phyloP scores from a whole-genome alignment of 2,797 vertebrate genomes.

The Fistularia tabacaria region DNA sequence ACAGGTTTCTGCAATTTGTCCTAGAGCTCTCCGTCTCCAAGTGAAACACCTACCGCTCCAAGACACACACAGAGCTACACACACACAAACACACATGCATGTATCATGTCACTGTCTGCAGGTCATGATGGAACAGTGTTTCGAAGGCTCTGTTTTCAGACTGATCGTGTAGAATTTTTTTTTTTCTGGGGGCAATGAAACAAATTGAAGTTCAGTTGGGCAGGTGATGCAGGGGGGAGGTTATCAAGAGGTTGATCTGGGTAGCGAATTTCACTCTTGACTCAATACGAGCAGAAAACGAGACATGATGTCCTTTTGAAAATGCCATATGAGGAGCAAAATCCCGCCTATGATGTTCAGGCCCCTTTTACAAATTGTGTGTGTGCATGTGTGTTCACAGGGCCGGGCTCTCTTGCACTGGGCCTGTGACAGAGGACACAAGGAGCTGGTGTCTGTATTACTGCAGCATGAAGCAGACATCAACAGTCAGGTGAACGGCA shows the following conservation, averaged over 20 bases:
- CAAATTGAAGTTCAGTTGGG: too few species aligned
- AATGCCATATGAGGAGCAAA: too few species aligned
- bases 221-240: too few species aligned
- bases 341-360: too few species aligned
- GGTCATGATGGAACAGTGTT: conserved; percentile 33
- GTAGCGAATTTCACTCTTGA: too few species aligned
- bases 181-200: not conserved
- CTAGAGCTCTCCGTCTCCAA: conserved; percentile 24
- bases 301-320: too few species aligned
- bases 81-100: conserved; percentile 13
- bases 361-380: not conserved
- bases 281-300: too few species aligned
- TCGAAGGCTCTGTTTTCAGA: conserved; percentile 55
- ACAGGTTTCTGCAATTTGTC: conserved; percentile 56
- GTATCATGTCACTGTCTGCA: conserved; percentile 45
- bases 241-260: too few species aligned
- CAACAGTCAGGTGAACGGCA: conserved; percentile 87
- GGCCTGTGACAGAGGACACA: conserved; percentile 95
- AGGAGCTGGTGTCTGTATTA: conserved; percentile 88
- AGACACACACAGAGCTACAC: not conserved
- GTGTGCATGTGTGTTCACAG: conserved; percentile 58
- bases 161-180: conserved; percentile 54
- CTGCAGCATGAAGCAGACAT: conserved; percentile 86
- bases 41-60: conserved; percentile 11
- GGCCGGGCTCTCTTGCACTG: conserved; percentile 92